Base-by-base conservation (phyloP, 2,888 invertebrate genomes). In the Drosophila recens region DNA sequence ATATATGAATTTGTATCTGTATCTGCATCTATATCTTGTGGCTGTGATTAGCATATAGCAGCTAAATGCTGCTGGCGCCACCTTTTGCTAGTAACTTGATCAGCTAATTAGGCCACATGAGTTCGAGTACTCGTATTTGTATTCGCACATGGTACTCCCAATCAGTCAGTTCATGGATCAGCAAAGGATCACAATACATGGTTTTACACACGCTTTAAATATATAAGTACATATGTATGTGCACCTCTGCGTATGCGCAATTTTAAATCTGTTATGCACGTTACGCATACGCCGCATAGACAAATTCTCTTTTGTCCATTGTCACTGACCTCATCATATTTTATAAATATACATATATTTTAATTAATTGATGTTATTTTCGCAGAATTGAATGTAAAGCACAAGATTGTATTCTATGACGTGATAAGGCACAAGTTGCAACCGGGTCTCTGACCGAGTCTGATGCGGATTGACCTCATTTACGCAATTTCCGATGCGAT, bases 401-500 rank as follows among this genome's bases (percentile, higher is more conserved):
- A 27, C 27, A 9, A 27, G 45, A 45, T 45, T 45, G 6, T 10
- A 15, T 17, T 20, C 13, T 9, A 15, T 15, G 13, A 10, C 38
- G 10, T 30, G 75, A 75, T 75, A 76, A 72, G 58, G 23, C 71
- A 1, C 9, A 23, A 38, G 20, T 6, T 23, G 48, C 45, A 49
- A 20, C 23, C 46, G 38, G 48, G 48, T 38, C 48, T 46, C 15
- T 27, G 58, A n/a, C 23, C 34, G 23, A 59, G 38, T 42, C 27
- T 48, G 51, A 36, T 49, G 46, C 36, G 53, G 68, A 65, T 82
- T 77, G 79, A 67, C 82, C 87, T 67, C 80, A 82, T 83, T 90
- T 81, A 81, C 82, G 77, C 86, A 80, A 90, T 88, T 90, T 90
- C 90, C 90, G 89, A 89, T 88, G 88, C 84, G 90, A 90, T 90